Conservation (phyloP, 2,113 vertebrate genomes). For the Xenopus tropicalis region UCB_Xtro_10.0 CM004444.2:25822001-25822500, state of each 20-base stretch:
- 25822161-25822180: no score
- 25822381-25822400: slow-evolving; percentile 32
- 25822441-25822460: slow-evolving; percentile 48
- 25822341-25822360: slow-evolving; percentile 33
- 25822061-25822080: no score
- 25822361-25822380: slow-evolving; percentile 24
- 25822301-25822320: slow-evolving; percentile 28
- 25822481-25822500: slow-evolving; percentile 73
- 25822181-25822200: no score
- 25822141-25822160: neutral
- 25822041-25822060: no score
- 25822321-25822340: slow-evolving; percentile 35
- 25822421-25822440: slow-evolving; percentile 54
- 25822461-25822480: slow-evolving; percentile 63
- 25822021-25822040: no score
- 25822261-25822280: neutral
- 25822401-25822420: slow-evolving; percentile 52
- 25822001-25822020: no score
- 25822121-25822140: neutral
- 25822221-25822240: neutral
- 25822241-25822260: neutral
- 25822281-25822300: neutral
- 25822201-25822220: neutral
- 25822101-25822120: no score
- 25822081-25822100: no score